phyloP scores from a whole-genome alignment of 2,797 vertebrate species.

The Xenentodon cancila region DNA sequence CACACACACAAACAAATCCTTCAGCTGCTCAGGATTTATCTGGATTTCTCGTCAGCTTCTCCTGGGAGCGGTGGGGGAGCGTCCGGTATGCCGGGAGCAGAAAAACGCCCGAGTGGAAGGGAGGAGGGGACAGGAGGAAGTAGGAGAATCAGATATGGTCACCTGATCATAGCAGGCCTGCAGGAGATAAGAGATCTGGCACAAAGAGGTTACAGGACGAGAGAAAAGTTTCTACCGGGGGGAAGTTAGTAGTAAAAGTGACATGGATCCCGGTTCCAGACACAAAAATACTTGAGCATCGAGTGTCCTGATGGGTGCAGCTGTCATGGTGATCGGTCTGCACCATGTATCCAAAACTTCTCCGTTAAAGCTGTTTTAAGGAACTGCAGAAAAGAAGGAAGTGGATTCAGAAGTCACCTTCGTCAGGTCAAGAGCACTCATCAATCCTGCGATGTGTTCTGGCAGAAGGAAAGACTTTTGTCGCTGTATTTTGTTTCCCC shows the following conservation, averaged over 20 bases:
- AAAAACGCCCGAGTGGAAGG: conserved; percentile 17
- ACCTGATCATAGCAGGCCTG: conserved; percentile 46
- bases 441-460: conserved; percentile 28
- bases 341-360: too few relatives aligned
- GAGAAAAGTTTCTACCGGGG: background rate
- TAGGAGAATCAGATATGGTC: conserved; percentile 57
- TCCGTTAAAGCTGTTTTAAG: too few relatives aligned
- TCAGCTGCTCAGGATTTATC: conserved; percentile 57
- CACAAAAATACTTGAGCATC: too few relatives aligned
- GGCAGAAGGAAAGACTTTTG: conserved; percentile 3
- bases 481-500: conserved; percentile 2
- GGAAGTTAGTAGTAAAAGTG: too few relatives aligned
- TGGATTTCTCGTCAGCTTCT: conserved; percentile 65
- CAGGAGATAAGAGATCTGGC: conserved; percentile 36
- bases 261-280: too few relatives aligned
- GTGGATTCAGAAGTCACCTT: conserved; percentile 16
- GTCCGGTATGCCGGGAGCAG: conserved; percentile 45
- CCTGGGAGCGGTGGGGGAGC: conserved; percentile 52
- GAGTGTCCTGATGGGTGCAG: too few relatives aligned
- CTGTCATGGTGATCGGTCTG: too few relatives aligned
- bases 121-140: conserved; percentile 45
- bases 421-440: conserved; percentile 18
- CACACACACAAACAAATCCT: conserved; percentile 18
- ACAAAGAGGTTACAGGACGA: conserved; percentile 10
- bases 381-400: conserved; percentile 18